Evolutionary conservation across 2,113 vertebrate species (phyloP), one percentile per base, ranked within the genome.

Genomic region (Syrmaticus mikado): DNA sequence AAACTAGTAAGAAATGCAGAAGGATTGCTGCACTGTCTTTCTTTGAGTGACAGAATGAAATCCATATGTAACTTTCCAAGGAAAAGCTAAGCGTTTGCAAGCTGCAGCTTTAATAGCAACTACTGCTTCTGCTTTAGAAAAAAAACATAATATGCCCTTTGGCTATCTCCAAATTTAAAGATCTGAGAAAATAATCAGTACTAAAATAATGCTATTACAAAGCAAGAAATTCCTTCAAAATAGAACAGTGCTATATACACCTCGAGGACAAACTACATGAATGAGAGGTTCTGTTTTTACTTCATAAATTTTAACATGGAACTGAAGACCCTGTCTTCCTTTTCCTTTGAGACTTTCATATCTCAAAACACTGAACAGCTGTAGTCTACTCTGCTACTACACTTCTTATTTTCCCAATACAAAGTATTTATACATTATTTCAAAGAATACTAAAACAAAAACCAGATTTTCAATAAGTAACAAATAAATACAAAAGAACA

Each of bases 61-160:
- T 8, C 55, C 10, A 38, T 7, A 14, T 4, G 18, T 18, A 61
- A 30, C 27, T 62, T 3, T 17, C 22, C 25, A 74, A 36, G 32
- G 73, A 61, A 86, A 86, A 13, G 30, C 30, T 76, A 41, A 92
- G 40, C 12, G 36, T 84, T 60, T 36, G 46, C 67, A 65, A 90
- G 27, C 43, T 86, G 40, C 65, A 53, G 52, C 43, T 87, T 82
- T 68, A 92, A 84, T 81, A 90, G 84, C 83, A 93, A 84, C 83
- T 34, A 18, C 40, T 61, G 43, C 52, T n/a, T 60, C n/a, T 57
- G 43, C 25, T 52, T 74, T 6, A 40, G 15, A 61, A 57, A 71
- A 81, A 50, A 55, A 57, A 57, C 18, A 22, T 32, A 74, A 84
- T 20, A 25, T 68, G 48, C 57, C 46, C 81, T 43, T 32, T 40